Percentiles rank a stretch among this genome's conserved stretches.
Conservation (phyloP, 2,888 invertebrate genomes). For the Parascotia fuliginaria region DNA sequence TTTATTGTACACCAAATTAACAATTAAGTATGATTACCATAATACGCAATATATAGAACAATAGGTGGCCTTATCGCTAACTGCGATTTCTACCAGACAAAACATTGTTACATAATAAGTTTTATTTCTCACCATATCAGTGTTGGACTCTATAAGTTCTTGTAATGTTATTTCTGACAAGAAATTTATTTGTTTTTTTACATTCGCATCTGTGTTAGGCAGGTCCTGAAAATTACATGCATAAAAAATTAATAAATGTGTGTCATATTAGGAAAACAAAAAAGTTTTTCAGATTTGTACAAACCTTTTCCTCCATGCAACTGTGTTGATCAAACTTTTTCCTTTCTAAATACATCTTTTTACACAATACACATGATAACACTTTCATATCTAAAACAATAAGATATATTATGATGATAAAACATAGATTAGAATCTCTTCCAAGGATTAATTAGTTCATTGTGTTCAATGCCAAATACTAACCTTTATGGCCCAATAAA, state of each 20-base stretch:
- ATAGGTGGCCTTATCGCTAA: no score
- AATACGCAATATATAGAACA: no score
- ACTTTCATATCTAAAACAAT: conserved; percentile 65
- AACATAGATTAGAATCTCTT: neutral
- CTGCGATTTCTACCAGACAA: no score
- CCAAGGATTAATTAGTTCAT: neutral
- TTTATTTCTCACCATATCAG: conserved; percentile 49
- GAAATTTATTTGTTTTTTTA: conserved; percentile 37
- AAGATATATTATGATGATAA: neutral
- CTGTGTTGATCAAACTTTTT: conserved; percentile 59
- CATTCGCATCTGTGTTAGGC: conserved; percentile 22
- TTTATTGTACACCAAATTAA: no score
- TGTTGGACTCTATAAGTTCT: conserved; percentile 56
- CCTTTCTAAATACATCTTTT: conserved; percentile 69
- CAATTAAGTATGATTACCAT: no score
- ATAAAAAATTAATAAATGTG: no score
- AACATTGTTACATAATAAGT: no score
- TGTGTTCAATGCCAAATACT: conserved; percentile 1
- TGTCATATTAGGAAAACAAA: neutral
- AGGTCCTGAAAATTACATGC: conserved; percentile 30
- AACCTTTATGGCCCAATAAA: conserved; percentile 67
- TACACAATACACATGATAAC: conserved; percentile 66
- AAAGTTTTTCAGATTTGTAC: conserved; percentile 30
- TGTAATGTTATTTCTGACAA: conserved; percentile 58
- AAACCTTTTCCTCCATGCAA: conserved; percentile 47